phyloP scores from a whole-genome alignment of 1,140 invertebrate species.

The Drosophila ananassae region DNA sequence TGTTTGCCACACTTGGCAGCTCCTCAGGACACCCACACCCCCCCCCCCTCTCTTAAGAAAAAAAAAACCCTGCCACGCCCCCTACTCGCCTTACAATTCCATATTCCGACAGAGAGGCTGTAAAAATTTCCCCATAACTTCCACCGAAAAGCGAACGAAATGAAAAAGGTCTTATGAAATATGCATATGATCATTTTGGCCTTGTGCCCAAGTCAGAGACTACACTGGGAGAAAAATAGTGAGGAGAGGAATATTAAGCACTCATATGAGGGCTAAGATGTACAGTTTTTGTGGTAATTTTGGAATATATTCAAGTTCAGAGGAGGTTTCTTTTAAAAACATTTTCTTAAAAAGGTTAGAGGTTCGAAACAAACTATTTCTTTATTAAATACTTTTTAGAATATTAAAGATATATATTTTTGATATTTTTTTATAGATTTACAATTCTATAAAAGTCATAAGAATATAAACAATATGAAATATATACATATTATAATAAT shows the following conservation, averaged over 20 bases:
- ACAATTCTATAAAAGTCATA: too few relatives aligned
- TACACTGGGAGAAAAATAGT: not conserved
- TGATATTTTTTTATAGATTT: too few relatives aligned
- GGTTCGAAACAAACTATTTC: too few relatives aligned
- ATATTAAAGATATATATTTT: too few relatives aligned
- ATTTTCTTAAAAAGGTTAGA: too few relatives aligned
- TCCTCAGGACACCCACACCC: not conserved
- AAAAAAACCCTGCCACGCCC: constrained; percentile 2
- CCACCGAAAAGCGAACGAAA: constrained; percentile 28
- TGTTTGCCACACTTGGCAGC: constrained; percentile 17
- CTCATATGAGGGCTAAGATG: not conserved
- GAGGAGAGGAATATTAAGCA: not conserved
- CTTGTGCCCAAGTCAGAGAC: constrained; percentile 22
- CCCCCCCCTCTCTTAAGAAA: not conserved
- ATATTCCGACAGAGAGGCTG: constrained; percentile 36
- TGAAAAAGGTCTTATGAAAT: constrained; percentile 76
- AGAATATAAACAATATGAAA: too few relatives aligned
- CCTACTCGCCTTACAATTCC: constrained; percentile 17
- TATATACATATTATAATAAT: too few relatives aligned
- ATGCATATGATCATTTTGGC: constrained; percentile 78
- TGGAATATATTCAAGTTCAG: too few relatives aligned
- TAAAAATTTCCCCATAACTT: constrained; percentile 72
- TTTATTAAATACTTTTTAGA: too few relatives aligned
- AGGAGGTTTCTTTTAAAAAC: too few relatives aligned
- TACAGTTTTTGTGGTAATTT: not conserved